These are phyloP conservation scores for Sialia sialis DNA, from an alignment of 2,113 vertebrate genomes.

Conservation along the genomic window DNA sequence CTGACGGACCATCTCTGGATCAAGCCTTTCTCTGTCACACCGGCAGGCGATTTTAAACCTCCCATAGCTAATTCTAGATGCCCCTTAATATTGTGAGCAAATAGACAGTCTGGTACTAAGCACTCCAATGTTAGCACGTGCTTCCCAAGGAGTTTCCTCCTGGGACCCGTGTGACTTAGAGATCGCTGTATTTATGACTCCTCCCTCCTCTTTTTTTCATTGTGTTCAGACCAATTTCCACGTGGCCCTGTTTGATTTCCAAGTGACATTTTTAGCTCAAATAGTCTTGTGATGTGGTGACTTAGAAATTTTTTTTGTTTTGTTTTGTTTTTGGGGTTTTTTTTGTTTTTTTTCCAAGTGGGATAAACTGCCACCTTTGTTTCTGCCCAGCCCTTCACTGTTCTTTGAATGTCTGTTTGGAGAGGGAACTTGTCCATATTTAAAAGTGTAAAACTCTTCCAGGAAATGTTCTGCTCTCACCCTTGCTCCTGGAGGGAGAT, in stretches of 20 bases:
- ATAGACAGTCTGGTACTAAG: conserved; percentile 77
- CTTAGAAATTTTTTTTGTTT: conserved; percentile 46
- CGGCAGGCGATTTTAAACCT: conserved; percentile 73
- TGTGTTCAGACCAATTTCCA: conserved; percentile 70
- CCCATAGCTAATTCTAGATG: conserved; percentile 82
- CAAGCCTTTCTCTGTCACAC: conserved; percentile 75
- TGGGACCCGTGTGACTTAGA: conserved; percentile 62
- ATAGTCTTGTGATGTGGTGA: conserved; percentile 78
- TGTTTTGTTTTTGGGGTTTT: neutral
- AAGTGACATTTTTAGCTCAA: conserved; percentile 76
- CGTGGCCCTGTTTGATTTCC: conserved; percentile 70
- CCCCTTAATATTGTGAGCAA: conserved; percentile 81
- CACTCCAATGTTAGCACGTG: conserved; percentile 55
- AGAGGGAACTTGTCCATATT: conserved; percentile 55
- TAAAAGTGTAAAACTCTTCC: conserved; percentile 5
- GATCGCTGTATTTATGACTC: conserved; percentile 69
- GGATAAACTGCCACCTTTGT: conserved; percentile 71
- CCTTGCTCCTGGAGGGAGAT: conserved; percentile 17
- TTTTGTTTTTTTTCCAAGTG: conserved; percentile 35
- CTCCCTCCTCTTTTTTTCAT: conserved; percentile 62
- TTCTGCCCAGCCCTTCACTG: conserved; percentile 57
- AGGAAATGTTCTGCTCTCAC: neutral
- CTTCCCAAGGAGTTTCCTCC: conserved; percentile 55
- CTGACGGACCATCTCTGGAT: conserved; percentile 75
- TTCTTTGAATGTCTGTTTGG: conserved; percentile 52